Evolutionary conservation across 1,140 invertebrate species (phyloP).

Genomic region (Conus ventricosus): DNA sequence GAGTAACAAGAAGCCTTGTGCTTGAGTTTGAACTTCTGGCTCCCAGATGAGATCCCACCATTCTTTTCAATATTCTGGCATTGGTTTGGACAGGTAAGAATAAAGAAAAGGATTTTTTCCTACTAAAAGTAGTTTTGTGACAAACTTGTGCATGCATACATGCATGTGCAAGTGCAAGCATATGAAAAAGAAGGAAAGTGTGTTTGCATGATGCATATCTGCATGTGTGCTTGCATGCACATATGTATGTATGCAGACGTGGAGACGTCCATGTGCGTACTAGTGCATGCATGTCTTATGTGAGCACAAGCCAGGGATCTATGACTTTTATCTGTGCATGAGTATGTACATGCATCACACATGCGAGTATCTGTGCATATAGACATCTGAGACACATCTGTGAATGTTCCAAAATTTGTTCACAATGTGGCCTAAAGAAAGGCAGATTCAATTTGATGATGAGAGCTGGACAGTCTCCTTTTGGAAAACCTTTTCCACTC

Average conservation of each 20-base stretch:
- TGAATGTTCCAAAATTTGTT: too few relatives aligned
- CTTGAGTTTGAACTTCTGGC: background rate
- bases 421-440: too few relatives aligned
- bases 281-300: background rate
- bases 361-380: background rate
- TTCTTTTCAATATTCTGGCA: too few relatives aligned
- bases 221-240: background rate
- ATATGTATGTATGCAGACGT: background rate
- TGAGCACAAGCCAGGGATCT: background rate
- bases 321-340: too few relatives aligned
- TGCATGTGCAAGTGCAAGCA: constrained; percentile 1
- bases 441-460: too few relatives aligned
- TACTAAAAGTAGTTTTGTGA: too few relatives aligned
- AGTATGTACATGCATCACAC: too few relatives aligned
- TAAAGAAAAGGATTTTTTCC: too few relatives aligned
- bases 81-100: too few relatives aligned
- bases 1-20: background rate
- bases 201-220: background rate
- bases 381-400: background rate
- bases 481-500: too few relatives aligned
- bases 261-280: background rate
- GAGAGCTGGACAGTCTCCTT: too few relatives aligned
- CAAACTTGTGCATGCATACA: background rate
- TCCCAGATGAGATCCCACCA: too few relatives aligned
- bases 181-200: background rate